Base-by-base conservation (phyloP, 2,113 vertebrate genomes). In the Phylloscopus trochiloides region DNA sequence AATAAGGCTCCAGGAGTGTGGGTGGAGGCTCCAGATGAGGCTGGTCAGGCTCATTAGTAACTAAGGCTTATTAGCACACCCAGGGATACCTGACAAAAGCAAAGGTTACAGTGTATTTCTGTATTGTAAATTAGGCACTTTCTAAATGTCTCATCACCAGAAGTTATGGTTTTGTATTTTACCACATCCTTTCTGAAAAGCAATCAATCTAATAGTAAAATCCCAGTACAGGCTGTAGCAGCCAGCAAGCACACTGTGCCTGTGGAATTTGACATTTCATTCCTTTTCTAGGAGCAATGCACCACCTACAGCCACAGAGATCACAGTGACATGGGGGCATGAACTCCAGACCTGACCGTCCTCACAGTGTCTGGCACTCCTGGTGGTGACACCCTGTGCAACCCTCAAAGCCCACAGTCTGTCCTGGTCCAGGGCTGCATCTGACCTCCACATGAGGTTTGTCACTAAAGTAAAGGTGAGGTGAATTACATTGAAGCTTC, bases 311-410 rank as follows among this genome's bases (percentile, higher is more conserved):
- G 66, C 34, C 55, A 29, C 21, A 50, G 47, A 28, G 32, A 34
- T 22, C 3, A 3, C 45, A 40, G 31, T 40, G 40, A 29, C 9
- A 2, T 5, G 3, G 48, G 43, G 38, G 72, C 28, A 22, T 0
- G 0, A 34, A 28, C 26, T 55, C 28, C 8, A 36, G 67, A 48
- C 52, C 28, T n/a, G 32, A 17, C 28, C 1, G 1, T 48, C 38
- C 12, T 74, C 55, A 26, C 17, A 7, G 15, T 6, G 11, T 45
- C 54, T 67, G 19, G 29, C 55, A 34, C n/a, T 72, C 31, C 62
- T 48, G 11, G 12, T 45, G 48, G 6, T 55, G 54, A 42, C 20
- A 50, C 32, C 22, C 59, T 22, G 10, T 32, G 29, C 68, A 22
- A 47, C 16, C 11, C 2, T 1, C 48, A 58, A 63, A 90, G 50